Evolutionary conservation across 2,113 vertebrate genomes (phyloP), one percentile per base, ranked within the genome.

Genomic region (Pseudolaguvia tuberculata): DNA sequence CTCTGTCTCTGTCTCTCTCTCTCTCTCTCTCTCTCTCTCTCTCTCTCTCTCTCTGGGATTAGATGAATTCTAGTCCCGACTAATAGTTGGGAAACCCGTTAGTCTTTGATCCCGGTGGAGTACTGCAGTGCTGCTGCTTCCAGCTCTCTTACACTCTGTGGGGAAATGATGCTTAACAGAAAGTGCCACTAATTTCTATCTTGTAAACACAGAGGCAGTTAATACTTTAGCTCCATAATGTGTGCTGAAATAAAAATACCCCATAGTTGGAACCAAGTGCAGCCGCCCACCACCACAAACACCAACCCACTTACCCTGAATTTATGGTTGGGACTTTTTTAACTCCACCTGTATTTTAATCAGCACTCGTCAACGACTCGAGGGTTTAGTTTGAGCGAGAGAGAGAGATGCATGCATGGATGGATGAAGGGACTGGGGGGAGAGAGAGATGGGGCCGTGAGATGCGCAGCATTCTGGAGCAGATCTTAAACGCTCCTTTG

Each of bases 191-290:
- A 27, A 72, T 80, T 79, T 66, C 57, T 42, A 12, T 10, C 47
- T 70, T 59, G 23, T 73, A 73, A 73, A 80, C 71, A 77, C 52
- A 70, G 55, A 73, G 65, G 74, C 21, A 63, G 65, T 74, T 74
- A 74, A 74, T 74, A 65, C 45, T 74, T 23, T 9, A 63, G 72
- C 27, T 39, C 17, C 29, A 20, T 13, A 39, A 47, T 50, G 42
- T 45, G 39, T 59, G 23, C 12, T 18, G 63, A 27, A 67, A 50
- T 66, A 48, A 72, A 31, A 39, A 29, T 21, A 56, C 52, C 51
- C 68, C 51, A 35, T 21, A 27, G 42, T 48, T 42, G 20, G 48
- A 50, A 48, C 6, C 3, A 35, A 35, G 3, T 3, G 3, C 31
- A 35, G n/a, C n/a, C 39, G 8, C 39, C 5, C 39, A 42, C 39